phyloP scores from a whole-genome alignment of 1,140 invertebrate species.

The Elymnias hypermnestra region DNA sequence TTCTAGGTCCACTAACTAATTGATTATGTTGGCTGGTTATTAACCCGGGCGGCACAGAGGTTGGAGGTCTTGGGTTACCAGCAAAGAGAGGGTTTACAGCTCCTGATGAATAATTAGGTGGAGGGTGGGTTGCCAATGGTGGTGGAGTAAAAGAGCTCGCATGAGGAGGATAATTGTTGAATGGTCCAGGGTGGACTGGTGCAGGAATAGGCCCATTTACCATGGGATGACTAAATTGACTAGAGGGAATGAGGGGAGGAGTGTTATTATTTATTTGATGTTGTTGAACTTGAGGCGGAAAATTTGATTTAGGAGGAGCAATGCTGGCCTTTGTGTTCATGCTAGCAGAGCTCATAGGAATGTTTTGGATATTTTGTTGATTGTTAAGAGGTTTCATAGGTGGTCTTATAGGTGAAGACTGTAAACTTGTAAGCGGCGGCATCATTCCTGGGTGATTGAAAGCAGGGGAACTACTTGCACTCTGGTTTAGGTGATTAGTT shows the following conservation, averaged over 20 bases:
- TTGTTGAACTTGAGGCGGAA: slow-evolving; percentile 37
- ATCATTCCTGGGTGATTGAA: slow-evolving; percentile 59
- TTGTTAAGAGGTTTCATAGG: slow-evolving; percentile 32
- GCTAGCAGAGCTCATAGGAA: slow-evolving; percentile 36
- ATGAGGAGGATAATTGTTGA: slow-evolving; percentile 35
- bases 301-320: slow-evolving; percentile 32
- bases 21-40: slow-evolving; percentile 39
- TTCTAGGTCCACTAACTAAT: slow-evolving; percentile 33
- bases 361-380: slow-evolving; percentile 36
- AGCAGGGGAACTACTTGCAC: slow-evolving; percentile 61
- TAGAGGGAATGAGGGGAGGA: slow-evolving; percentile 65
- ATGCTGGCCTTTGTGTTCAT: slow-evolving; percentile 28
- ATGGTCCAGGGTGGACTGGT: slow-evolving; percentile 13
- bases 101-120: slow-evolving; percentile 25
- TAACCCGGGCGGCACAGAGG: slow-evolving; percentile 24
- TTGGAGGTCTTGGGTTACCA: slow-evolving; percentile 26
- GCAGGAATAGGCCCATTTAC: slow-evolving; percentile 44
- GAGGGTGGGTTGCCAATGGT: slow-evolving; percentile 29
- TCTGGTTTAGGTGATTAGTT: slow-evolving; percentile 53
- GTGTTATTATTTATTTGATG: slow-evolving; percentile 70
- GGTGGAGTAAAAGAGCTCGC: slow-evolving; percentile 36
- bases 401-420: slow-evolving; percentile 49
- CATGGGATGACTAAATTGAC: slow-evolving; percentile 54
- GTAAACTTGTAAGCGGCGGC: slow-evolving; percentile 34
- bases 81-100: slow-evolving; percentile 31